These are phyloP conservation scores for Leucoraja ocellata DNA, from an alignment of 2,797 vertebrate genomes.

Conservation along the genomic window DNA sequence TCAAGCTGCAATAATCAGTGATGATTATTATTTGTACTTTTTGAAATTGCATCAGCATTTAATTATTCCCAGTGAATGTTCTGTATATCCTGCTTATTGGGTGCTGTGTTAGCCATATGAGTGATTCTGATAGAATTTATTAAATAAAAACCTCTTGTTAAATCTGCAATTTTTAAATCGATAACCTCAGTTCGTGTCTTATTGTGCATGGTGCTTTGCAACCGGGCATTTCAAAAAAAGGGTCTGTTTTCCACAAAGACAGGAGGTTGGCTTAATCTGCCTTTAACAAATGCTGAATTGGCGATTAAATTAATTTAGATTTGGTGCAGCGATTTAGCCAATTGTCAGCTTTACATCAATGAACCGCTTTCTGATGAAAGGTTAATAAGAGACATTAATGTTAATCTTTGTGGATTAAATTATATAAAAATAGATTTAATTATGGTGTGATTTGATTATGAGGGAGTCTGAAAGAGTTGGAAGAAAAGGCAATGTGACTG, in stretches of 20 bases:
- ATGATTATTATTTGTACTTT: neutral
- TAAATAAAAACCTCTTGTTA: neutral
- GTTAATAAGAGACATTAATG: conserved; percentile 3
- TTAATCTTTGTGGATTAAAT: neutral
- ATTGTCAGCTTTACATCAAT: conserved; percentile 13
- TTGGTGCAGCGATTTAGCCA: neutral
- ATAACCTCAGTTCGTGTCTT: neutral
- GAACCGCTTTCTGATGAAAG: conserved; percentile 4
- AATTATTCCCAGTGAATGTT: neutral
- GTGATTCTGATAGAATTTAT: neutral
- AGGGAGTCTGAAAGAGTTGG: neutral
- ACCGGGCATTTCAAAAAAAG: neutral
- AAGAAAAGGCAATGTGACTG: neutral
- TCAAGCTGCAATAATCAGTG: neutral
- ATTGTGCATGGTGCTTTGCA: neutral
- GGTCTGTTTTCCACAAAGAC: neutral
- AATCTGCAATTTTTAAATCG: neutral
- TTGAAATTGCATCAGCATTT: neutral
- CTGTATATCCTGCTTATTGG: neutral
- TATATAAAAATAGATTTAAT: neutral
- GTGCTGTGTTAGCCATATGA: neutral
- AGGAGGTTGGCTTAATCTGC: neutral
- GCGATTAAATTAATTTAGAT: neutral
- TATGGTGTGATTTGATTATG: neutral
- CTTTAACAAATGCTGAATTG: neutral